Evolutionary conservation across 2,797 vertebrate genomes (phyloP), one percentile per base, ranked within the genome.

Genomic region (Hylomyscus alleni): DNA sequence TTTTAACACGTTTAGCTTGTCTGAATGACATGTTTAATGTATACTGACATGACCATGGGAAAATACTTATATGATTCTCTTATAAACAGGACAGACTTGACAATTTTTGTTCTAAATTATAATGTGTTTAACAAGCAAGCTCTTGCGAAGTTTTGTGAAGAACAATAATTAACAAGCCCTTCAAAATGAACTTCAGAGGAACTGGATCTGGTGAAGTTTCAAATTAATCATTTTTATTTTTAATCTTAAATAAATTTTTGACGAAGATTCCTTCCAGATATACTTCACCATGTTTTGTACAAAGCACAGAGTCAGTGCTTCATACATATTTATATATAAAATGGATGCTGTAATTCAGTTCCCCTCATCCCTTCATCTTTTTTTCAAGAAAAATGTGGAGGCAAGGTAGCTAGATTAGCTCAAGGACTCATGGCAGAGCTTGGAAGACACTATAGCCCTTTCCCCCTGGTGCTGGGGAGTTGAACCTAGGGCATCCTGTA

Each of bases 1-100:
- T 75, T 93, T 97, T 73, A 88, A 86, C 14, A 47, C 26, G 26
- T 62, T 97, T 97, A 82, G 3, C 90, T 85, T 78, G 95, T 87
- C 40, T 91, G 75, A 52, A 77, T 93, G 80, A 75, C 37, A 73
- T 50, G 89, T 78, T 80, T 94, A 92, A 76, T 44, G 81, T 78
- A 94, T 65, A 67, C 72, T 34, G 90, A 92, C n/a, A 80, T 22
- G 62, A 90, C 58, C 37, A 58, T 76, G 67, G 91, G 17, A 47
- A 73, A 86, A 89, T 94, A 95, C 47, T n/a, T 34, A 47, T 2
- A 3, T 12, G 85, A 44, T n/a, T 10, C 44, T 90, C 58, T 34
- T 93, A 67, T 52, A 97, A 94, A 78, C 20, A 84, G n/a, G 0
- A 54, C 29, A 14, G 20, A 50, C 60, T 19, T 69, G 60, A 92